A percentile compares a stretch with the other conserved stretches of the same genome.
Evolutionary conservation across 2,888 invertebrate genomes (phyloP).

Genomic region (Xanthia togata): DNA sequence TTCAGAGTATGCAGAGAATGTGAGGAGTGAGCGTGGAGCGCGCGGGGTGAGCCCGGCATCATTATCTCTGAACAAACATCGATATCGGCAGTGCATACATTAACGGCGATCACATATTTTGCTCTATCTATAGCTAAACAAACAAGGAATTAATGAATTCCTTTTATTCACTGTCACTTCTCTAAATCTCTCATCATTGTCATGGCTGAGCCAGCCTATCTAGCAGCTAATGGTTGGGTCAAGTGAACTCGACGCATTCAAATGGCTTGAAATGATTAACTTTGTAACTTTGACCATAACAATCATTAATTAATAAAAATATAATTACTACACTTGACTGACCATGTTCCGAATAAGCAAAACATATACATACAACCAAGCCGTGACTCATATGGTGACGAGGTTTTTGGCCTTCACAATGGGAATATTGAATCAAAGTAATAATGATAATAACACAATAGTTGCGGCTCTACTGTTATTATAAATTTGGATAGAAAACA

Average conservation of each 20-base stretch:
- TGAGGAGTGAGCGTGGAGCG: conserved; percentile 69
- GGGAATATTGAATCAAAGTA: conserved; percentile 56
- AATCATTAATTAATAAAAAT: conserved; percentile 28
- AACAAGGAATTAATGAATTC: conserved; percentile 50
- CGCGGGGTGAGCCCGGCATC: conserved; percentile 75
- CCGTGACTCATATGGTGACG: conserved; percentile 58
- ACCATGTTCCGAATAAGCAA: conserved; percentile 39
- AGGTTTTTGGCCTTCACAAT: conserved; percentile 56
- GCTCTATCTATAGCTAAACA: conserved; percentile 63
- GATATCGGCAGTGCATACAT: conserved; percentile 81
- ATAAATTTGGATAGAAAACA: conserved; percentile 23
- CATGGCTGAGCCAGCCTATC: conserved; percentile 19
- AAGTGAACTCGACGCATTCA: conserved; percentile 1
- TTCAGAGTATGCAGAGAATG: conserved; percentile 71
- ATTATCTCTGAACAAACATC: conserved; percentile 86
- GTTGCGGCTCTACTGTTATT: conserved; percentile 18
- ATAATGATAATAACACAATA: conserved; percentile 54
- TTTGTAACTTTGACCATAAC: conserved; percentile 24
- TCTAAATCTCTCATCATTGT: conserved; percentile 47
- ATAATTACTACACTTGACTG: conserved; percentile 20
- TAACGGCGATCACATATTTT: conserved; percentile 74
- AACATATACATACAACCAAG: conserved; percentile 22
- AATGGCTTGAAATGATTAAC: conserved; percentile 16
- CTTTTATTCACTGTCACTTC: conserved; percentile 52
- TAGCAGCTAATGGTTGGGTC: conserved; percentile 24